phyloP scores from a whole-genome alignment of 37 sponge, comb jelly and placozoan species.

The Oscarella lobularis region DNA sequence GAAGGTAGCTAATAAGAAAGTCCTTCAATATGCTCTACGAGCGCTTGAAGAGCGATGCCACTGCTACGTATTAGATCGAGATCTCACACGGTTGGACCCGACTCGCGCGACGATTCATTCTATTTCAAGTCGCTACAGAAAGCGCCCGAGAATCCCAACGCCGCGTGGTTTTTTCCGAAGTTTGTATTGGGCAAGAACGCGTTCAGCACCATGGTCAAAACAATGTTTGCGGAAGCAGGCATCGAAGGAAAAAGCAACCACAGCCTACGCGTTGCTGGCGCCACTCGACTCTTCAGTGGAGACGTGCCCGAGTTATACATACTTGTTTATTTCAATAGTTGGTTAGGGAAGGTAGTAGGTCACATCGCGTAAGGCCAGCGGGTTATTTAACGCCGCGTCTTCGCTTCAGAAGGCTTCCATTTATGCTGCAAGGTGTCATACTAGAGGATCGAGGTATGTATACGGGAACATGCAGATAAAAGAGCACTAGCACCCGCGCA shows the following conservation, averaged over 20 bases:
- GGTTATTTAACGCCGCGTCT: too few species aligned
- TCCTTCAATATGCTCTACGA: conserved; percentile 7
- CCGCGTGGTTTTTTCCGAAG: conserved; percentile 7
- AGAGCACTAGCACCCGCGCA: too few species aligned
- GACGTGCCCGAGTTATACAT: conserved; percentile 35
- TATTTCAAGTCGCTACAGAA: conserved; percentile 8
- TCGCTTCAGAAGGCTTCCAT: too few species aligned
- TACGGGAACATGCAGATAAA: too few species aligned
- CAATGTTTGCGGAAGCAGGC: conserved; percentile 18
- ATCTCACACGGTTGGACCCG: not conserved
- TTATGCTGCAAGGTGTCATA: too few species aligned
- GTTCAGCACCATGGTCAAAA: conserved; percentile 12
- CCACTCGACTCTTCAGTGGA: conserved; percentile 13
- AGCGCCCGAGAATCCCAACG: not conserved
- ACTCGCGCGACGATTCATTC: conserved; percentile 8
- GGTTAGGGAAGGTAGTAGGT: too few species aligned
- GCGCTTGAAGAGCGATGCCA: conserved; percentile 4
- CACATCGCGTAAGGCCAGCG: too few species aligned
- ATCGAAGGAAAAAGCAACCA: conserved; percentile 23
- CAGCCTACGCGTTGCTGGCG: conserved; percentile 23
- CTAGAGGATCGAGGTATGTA: too few species aligned
- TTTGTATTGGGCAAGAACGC: conserved; percentile 13
- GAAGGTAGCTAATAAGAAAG: conserved; percentile 15
- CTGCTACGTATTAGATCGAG: conserved; percentile 1
- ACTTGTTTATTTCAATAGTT: too few species aligned